These are phyloP conservation scores for Montifringilla adamsi DNA, from an alignment of 2,113 vertebrate species.

Conservation along the genomic window DNA sequence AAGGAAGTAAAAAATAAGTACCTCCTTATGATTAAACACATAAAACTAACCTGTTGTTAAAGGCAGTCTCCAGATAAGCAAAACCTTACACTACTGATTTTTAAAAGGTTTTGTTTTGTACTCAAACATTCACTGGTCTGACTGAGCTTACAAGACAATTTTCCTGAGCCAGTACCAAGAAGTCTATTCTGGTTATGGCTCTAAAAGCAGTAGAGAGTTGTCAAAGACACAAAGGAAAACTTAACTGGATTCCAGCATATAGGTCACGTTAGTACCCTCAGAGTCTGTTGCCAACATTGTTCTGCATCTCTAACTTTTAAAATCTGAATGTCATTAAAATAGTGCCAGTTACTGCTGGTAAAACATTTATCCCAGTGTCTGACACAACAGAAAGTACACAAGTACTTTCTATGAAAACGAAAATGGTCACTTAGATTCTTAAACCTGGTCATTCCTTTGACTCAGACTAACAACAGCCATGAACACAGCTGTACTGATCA, in stretches of 20 bases:
- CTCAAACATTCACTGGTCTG: not conserved
- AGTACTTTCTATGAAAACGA: not conserved
- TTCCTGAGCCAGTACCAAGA: not conserved
- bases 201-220: not conserved
- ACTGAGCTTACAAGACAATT: not conserved
- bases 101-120: not conserved
- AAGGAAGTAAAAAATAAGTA: not conserved
- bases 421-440: not conserved
- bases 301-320: not conserved
- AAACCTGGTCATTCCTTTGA: not conserved
- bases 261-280: not conserved
- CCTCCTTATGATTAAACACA: not conserved
- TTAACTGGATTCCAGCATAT: accelerated
- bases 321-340: not conserved
- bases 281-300: not conserved
- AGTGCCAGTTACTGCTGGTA: not conserved
- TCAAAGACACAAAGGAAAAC: not conserved
- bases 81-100: not conserved
- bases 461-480: not conserved
- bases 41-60: not conserved
- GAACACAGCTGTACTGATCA: not conserved
- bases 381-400: not conserved
- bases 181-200: not conserved
- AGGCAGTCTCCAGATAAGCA: not conserved
- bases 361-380: not conserved